phyloP scores from a whole-genome alignment of 2,888 invertebrate genomes.

The Cataglyphis livida region DNA sequence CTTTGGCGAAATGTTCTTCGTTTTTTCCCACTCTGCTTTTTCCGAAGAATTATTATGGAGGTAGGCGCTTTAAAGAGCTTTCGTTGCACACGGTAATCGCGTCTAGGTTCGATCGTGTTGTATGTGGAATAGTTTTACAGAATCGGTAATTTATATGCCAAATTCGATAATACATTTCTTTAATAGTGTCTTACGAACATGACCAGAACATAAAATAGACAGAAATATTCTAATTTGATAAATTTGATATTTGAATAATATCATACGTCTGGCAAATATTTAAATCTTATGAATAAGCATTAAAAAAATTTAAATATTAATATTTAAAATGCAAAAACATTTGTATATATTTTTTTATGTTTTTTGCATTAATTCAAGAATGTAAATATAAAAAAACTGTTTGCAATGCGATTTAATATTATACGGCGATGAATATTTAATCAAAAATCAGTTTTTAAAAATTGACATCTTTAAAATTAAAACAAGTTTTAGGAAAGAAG shows the following conservation, averaged over 20 bases:
- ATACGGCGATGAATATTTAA: neutral
- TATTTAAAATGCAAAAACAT: neutral
- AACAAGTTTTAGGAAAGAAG: neutral
- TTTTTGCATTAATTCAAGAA: neutral
- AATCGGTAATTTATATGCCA: neutral
- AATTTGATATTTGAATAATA: conserved; percentile 13
- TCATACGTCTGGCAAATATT: neutral
- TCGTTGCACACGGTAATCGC: conserved; percentile 2
- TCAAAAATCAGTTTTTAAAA: neutral
- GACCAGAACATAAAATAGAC: neutral
- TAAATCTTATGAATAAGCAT: neutral
- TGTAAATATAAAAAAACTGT: neutral
- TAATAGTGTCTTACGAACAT: neutral
- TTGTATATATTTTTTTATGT: neutral
- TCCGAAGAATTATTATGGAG: conserved; percentile 25
- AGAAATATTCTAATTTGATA: neutral
- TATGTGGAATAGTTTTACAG: neutral
- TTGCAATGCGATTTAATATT: neutral
- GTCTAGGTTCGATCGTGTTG: conserved; percentile 14
- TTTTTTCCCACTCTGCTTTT: conserved; percentile 39
- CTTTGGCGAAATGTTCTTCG: conserved; percentile 58
- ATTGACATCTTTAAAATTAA: neutral
- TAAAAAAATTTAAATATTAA: conserved; percentile 6
- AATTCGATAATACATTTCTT: conserved; percentile 20
- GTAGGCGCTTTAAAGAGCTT: conserved; percentile 5